These are phyloP conservation scores for Alcis repandata DNA, from an alignment of 2,888 invertebrate species.

Conservation along the genomic window DNA sequence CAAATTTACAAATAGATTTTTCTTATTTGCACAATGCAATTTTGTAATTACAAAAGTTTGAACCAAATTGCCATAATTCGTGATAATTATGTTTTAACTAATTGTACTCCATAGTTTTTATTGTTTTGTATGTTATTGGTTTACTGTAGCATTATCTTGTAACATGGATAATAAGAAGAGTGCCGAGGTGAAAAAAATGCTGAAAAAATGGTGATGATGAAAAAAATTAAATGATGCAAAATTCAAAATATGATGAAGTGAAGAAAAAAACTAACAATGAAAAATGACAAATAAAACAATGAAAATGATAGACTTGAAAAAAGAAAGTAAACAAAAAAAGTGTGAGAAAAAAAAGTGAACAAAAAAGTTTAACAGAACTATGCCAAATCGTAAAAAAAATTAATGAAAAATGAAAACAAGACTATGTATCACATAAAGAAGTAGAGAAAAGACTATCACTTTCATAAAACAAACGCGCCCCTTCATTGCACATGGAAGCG, in stretches of 20 bases:
- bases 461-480: not conserved
- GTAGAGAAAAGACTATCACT: slow-evolving; percentile 2
- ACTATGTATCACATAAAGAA: not conserved
- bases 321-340: slow-evolving; percentile 36
- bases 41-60: not conserved
- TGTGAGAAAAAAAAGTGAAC: slow-evolving; percentile 31
- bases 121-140: not conserved
- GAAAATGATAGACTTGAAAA: not conserved
- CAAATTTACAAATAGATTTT: not conserved
- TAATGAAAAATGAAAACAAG: slow-evolving; percentile 41
- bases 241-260: not conserved
- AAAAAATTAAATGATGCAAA: not conserved
- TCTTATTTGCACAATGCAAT: not conserved
- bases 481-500: slow-evolving; percentile 13
- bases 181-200: not conserved
- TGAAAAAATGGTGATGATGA: not conserved
- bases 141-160: not conserved
- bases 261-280: not conserved
- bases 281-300: not conserved
- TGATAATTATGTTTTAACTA: not conserved
- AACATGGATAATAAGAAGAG: too few relatives aligned
- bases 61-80: slow-evolving; percentile 4
- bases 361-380: not conserved
- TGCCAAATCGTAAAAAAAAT: slow-evolving; percentile 19
- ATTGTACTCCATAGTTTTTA: not conserved